Conservation (phyloP, 2,888 invertebrate genomes). For the Pharmacophagus antenor region DNA sequence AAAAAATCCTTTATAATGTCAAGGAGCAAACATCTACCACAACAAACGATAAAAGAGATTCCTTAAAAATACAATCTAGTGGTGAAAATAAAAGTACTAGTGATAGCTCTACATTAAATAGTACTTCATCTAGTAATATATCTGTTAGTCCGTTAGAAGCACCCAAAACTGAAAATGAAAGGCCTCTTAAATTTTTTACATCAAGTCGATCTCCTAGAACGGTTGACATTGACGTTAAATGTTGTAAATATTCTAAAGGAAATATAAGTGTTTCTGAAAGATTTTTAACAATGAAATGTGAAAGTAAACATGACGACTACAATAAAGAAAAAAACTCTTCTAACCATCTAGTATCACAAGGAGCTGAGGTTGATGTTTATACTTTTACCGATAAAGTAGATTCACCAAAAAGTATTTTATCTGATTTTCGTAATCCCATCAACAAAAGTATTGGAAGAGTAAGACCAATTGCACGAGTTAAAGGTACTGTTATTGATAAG, state of each 20-base stretch:
- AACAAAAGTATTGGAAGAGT: slow-evolving; percentile 71
- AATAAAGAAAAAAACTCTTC: slow-evolving; percentile 56
- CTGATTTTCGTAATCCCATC: slow-evolving; percentile 66
- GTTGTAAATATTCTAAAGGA: slow-evolving; percentile 72
- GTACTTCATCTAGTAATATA: slow-evolving; percentile 22
- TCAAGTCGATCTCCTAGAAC: slow-evolving; percentile 67
- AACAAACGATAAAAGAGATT: slow-evolving; percentile 29
- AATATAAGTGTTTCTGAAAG: slow-evolving; percentile 70
- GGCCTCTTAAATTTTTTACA: slow-evolving; percentile 74
- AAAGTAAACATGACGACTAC: slow-evolving; percentile 59
- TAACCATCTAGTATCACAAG: slow-evolving; percentile 65
- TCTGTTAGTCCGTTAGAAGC: slow-evolving; percentile 45
- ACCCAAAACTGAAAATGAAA: slow-evolving; percentile 64
- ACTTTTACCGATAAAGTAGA: slow-evolving; percentile 76
- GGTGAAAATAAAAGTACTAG: slow-evolving; percentile 30
- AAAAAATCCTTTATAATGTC: slow-evolving; percentile 28
- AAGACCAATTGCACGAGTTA: slow-evolving; percentile 74
- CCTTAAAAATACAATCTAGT: slow-evolving; percentile 35
- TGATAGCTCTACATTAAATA: slow-evolving; percentile 15
- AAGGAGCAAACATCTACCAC: slow-evolving; percentile 29
- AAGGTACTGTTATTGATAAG: slow-evolving; percentile 74
- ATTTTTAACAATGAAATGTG: slow-evolving; percentile 66
- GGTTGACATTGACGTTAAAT: slow-evolving; percentile 74
- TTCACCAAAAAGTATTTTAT: slow-evolving; percentile 72
- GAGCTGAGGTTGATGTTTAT: slow-evolving; percentile 72